Evolutionary conservation across 2,797 vertebrate genomes (phyloP).

Genomic region (Benthosema pterotum): DNA sequence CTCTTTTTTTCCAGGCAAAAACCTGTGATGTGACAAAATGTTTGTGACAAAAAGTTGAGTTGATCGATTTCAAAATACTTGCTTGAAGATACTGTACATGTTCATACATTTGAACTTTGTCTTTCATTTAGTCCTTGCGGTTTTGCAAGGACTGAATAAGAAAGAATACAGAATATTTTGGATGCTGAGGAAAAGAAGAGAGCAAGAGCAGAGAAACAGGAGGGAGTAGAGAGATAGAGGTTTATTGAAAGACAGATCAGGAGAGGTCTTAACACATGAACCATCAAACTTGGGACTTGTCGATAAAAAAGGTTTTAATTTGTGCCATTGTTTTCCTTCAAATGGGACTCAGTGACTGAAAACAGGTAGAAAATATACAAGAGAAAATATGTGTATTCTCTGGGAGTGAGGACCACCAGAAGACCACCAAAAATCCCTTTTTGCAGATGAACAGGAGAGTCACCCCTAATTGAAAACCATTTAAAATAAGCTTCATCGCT

Average conservation of each 20-base stretch:
- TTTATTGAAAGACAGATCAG: conserved; percentile 97
- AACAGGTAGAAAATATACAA: conserved; percentile 92
- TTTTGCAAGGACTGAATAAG: no score
- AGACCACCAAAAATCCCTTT: conserved; percentile 16
- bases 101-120: no score
- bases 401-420: conserved; percentile 11
- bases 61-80: no score
- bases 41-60: no score
- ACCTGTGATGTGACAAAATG: no score
- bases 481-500: not conserved
- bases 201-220: conserved; percentile 88
- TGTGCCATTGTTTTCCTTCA: conserved; percentile 82
- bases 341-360: conserved; percentile 90
- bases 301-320: conserved; percentile 98
- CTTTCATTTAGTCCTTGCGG: no score
- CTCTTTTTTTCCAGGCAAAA: no score
- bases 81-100: no score
- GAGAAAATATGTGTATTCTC: conserved; percentile 75
- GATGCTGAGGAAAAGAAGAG: conserved; percentile 57
- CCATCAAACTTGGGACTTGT: conserved; percentile 83
- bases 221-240: conserved; percentile 89
- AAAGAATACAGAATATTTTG: conserved; percentile 1
- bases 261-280: conserved; percentile 87
- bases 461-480: not conserved
- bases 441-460: not conserved